Evolutionary conservation across 2,888 invertebrate species (phyloP), one percentile per base, ranked within the genome.

Genomic region (Gari tellinella): DNA sequence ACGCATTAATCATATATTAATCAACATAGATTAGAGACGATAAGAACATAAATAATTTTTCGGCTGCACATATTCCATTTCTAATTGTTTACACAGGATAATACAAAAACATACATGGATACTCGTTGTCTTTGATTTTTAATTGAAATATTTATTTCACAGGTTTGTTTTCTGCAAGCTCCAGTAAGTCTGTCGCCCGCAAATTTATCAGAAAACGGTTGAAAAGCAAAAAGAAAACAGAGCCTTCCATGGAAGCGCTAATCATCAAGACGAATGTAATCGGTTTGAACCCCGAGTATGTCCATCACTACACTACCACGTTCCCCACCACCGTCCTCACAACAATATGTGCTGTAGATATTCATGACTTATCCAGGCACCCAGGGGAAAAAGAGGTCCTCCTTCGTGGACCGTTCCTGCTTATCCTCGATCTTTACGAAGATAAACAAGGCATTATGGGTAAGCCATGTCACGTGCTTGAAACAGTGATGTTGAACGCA

Each of bases 301-400:
- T 82, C 10, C 56, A 79, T 8, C 58, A 65, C 37, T 83, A 82
- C 31, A 53, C 45, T 14, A 53, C 58, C 14, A 38, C 61, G 15
- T 83, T 82, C 49, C 82, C 82, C 3, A 40, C 48, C 37, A 57
- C 70, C 1, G 76, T 80, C 19, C 60, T 83, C 15, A 81, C 72
- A 0, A 81, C 82, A 15, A 83, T 81, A 15, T 81, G 82, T 38
- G 83, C 83, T 0, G 81, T 83, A 2, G 78, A 80, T 45, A 75
- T 83, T n/a, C 70, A 74, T 25, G 43, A 81, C 19, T 48, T 82
- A 0, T 82, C 82, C 14, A 45, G 56, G 1, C 72, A 62, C 46
- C 80, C 70, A 19, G 48, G 48, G 1, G 82, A 83, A 46, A 55
- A 52, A 12, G 83, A 83, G 48, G 80, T 83, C 15, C 65, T 83